Conservation (phyloP, 2,888 invertebrate genomes). For the Dorcus parallelipipedus region DNA sequence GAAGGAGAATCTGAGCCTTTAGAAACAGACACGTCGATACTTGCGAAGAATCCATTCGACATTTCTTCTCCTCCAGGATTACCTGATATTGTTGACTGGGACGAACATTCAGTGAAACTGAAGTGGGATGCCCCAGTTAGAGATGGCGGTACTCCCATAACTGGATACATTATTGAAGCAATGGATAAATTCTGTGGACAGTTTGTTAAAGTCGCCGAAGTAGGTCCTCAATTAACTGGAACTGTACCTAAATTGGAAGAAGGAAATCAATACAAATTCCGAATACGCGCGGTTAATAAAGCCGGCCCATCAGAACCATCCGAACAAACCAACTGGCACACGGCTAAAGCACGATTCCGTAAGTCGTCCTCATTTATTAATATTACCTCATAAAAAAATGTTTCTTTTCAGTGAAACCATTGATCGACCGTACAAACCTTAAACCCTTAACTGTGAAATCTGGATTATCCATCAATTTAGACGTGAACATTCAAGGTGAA, state of each 20-base stretch:
- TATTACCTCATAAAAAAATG: slow-evolving; percentile 11
- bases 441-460: slow-evolving; percentile 82
- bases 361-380: slow-evolving; percentile 49
- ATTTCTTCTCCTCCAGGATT: slow-evolving; percentile 84
- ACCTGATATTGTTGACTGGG: slow-evolving; percentile 87
- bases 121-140: slow-evolving; percentile 89
- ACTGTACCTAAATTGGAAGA: slow-evolving; percentile 87
- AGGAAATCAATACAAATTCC: slow-evolving; percentile 94
- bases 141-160: slow-evolving; percentile 92
- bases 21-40: slow-evolving; percentile 79
- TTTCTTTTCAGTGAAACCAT: slow-evolving; percentile 75
- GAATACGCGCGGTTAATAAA: slow-evolving; percentile 91
- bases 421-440: slow-evolving; percentile 87
- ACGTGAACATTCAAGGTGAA: slow-evolving; percentile 88
- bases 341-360: slow-evolving; percentile 85
- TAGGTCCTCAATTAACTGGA: slow-evolving; percentile 81
- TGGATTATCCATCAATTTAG: slow-evolving; percentile 81
- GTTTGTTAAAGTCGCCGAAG: slow-evolving; percentile 82
- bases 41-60: slow-evolving; percentile 98
- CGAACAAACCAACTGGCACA: slow-evolving; percentile 88
- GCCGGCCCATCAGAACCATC: slow-evolving; percentile 91
- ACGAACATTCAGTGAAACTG: slow-evolving; percentile 84
- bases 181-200: slow-evolving; percentile 84
- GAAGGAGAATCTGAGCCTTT: slow-evolving; percentile 96
- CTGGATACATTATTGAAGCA: slow-evolving; percentile 88